Conservation (phyloP, 2,888 invertebrate species). For the Andrena marginata region DNA sequence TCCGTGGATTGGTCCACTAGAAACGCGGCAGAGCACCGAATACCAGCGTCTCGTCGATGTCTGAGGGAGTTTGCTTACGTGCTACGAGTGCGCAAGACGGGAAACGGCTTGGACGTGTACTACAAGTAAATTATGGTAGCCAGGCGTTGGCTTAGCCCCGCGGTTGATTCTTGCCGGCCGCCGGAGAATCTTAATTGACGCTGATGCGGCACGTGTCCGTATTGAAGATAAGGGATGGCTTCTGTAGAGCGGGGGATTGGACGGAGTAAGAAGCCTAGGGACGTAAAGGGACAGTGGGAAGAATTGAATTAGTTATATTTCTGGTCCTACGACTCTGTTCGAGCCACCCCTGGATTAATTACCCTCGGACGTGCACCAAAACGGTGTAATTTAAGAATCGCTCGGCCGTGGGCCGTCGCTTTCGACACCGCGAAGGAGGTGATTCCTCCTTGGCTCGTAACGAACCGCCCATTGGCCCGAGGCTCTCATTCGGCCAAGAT, state of each 20-base stretch:
- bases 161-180: slow-evolving; percentile 33
- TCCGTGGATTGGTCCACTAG: too few species aligned
- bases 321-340: neutral
- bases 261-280: slow-evolving; percentile 5
- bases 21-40: too few species aligned
- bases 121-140: slow-evolving; percentile 62
- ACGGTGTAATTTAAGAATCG: slow-evolving; percentile 21
- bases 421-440: slow-evolving; percentile 27
- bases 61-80: slow-evolving; percentile 57
- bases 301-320: too few species aligned
- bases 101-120: slow-evolving; percentile 45
- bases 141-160: slow-evolving; percentile 43
- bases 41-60: slow-evolving; percentile 4
- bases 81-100: slow-evolving; percentile 36
- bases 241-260: slow-evolving; percentile 29
- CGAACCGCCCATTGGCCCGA: slow-evolving; percentile 42
- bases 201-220: slow-evolving; percentile 49
- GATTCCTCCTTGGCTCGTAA: slow-evolving; percentile 14
- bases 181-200: slow-evolving; percentile 56
- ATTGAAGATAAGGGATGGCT: slow-evolving; percentile 43
- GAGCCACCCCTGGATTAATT: slow-evolving; percentile 27
- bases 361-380: slow-evolving; percentile 18
- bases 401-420: neutral
- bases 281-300: slow-evolving; percentile 12
- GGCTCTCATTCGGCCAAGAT: slow-evolving; percentile 50